Base-by-base conservation (phyloP, 2,797 vertebrate genomes). In the Acanthopagrus latus region DNA sequence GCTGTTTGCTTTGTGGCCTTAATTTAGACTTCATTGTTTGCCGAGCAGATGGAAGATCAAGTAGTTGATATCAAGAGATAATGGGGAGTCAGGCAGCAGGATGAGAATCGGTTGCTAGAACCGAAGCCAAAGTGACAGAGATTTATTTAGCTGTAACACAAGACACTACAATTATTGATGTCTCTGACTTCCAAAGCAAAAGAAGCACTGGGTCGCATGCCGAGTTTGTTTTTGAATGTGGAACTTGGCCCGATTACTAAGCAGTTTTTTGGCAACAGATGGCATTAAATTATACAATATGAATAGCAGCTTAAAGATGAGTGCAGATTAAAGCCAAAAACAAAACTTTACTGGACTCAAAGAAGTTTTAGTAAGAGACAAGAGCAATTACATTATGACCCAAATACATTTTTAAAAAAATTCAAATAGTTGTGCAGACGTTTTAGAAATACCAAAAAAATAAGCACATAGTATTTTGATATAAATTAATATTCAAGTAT, bases 221-320 rank as follows among this genome's bases (percentile, higher is more conserved):
- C 44, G 41, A 29, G 57, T 48, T 17, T n/a, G 64, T 63, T 73
- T 80, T 29, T n/a, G 38, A 64, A 57, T 29, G 58, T 54, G 29
- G 33, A 74, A 33, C 21, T 25, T 44, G 56, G 33, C 43, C 4
- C 0, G 18, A 21, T 65, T 44, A 27, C 38, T 18, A 1, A 38
- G 13, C 23, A 65, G 29, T 1, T 20, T 29, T 47, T 10, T 73
- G 73, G 66, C 76, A 64, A 4, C 33, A 33, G 41, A 27, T 57
- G 18, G 18, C 16, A 56, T 50, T 62, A 33, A n/a, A 47, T 68
- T 11, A 50, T 46, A 47, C 41, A 46, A 9, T 13, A 18, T 50
- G 18, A 68, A 33, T 54, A 59, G 43, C 20, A 13, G 58, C 58
- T 13, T 2, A 11, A 52, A 4, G 59, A 18, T 44, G 21, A 63